phyloP scores from a whole-genome alignment of 1,140 invertebrate genomes.

The Anoplolepis gracilipes region DNA sequence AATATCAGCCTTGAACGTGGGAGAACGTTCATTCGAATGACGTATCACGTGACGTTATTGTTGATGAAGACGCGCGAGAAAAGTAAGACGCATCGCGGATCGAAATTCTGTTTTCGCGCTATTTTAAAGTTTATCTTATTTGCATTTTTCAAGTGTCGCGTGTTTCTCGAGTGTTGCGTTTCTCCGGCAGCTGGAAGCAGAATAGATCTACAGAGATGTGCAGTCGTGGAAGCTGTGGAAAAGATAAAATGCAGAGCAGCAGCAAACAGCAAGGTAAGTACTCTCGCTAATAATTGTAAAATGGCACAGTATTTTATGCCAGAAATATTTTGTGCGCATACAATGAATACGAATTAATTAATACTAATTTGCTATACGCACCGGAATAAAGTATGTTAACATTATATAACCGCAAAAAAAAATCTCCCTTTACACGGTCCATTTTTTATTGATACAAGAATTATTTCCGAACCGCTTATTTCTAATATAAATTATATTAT shows the following conservation, averaged over 20 bases:
- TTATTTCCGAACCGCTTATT: background rate
- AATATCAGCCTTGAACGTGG: too few relatives aligned
- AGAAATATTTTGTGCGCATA: background rate
- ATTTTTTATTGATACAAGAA: background rate
- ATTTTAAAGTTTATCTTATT: background rate
- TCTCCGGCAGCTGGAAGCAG: background rate
- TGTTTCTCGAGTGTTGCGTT: background rate
- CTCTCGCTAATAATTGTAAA: background rate
- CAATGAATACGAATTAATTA: too few relatives aligned
- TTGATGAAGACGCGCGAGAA: background rate
- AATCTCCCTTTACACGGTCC: background rate
- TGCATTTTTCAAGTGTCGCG: background rate
- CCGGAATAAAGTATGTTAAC: background rate
- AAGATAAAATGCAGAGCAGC: background rate
- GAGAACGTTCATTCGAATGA: too few relatives aligned
- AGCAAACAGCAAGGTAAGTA: background rate
- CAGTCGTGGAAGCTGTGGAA: background rate
- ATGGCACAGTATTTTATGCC: background rate
- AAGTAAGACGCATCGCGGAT: background rate
- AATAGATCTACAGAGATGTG: too few relatives aligned
- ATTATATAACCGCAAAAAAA: background rate
- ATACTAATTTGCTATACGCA: background rate
- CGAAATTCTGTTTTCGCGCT: background rate
- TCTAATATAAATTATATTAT: too few relatives aligned
- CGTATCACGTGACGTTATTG: too few relatives aligned